Percentiles rank a stretch among this genome's conserved stretches.
Conservation (phyloP, 2,113 vertebrate genomes). For the Verasper variegatus region DNA sequence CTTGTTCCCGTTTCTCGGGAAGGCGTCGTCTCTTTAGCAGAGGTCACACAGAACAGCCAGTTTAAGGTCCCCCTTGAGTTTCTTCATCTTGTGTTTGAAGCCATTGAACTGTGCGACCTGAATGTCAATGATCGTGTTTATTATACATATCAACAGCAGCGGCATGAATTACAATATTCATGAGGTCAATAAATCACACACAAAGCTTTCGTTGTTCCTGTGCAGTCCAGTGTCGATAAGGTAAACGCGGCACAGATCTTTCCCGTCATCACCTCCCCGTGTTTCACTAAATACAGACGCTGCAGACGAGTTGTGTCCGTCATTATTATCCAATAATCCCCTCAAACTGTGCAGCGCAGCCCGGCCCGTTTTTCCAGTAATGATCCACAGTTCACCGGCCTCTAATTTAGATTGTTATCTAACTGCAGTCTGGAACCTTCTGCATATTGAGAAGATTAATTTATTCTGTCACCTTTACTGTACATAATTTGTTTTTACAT, state of each 20-base stretch:
- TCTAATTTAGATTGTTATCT: neutral
- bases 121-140: slow-evolving; percentile 43
- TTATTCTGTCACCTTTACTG: neutral
- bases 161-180: slow-evolving; percentile 3
- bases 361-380: slow-evolving; percentile 7
- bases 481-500: neutral
- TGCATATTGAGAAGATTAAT: neutral
- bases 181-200: slow-evolving; percentile 42
- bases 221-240: slow-evolving; percentile 1
- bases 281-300: slow-evolving; percentile 34
- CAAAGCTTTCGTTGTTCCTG: slow-evolving; percentile 16
- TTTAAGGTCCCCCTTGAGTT: slow-evolving; percentile 2
- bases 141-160: slow-evolving; percentile 22
- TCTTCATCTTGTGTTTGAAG: neutral
- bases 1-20: neutral
- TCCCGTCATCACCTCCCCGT: neutral
- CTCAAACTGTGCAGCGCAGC: slow-evolving; percentile 5
- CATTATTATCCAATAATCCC: slow-evolving; percentile 48
- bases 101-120: slow-evolving; percentile 18
- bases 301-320: slow-evolving; percentile 7
- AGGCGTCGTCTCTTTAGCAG: slow-evolving; percentile 2
- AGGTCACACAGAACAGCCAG: neutral
- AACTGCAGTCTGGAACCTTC: slow-evolving; percentile 18
- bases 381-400: slow-evolving; percentile 7
- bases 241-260: slow-evolving; percentile 8